These are phyloP conservation scores for Boulengeromyrus knoepffleri DNA, from an alignment of 2,113 vertebrate genomes.

Conservation along the genomic window DNA sequence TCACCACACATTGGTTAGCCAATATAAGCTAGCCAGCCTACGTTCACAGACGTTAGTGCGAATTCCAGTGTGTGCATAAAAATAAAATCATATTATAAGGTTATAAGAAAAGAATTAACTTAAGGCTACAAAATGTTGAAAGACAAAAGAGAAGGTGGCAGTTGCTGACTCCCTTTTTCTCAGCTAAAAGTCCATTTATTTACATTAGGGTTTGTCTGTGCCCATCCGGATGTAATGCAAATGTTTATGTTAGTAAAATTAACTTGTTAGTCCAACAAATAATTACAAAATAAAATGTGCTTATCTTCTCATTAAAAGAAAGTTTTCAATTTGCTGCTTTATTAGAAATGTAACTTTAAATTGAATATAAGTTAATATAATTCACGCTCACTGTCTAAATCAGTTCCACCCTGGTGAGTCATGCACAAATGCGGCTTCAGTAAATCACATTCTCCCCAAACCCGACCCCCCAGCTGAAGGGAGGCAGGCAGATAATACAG, in stretches of 20 bases:
- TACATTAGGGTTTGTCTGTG: neutral
- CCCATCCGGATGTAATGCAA: neutral
- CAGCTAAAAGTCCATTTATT: neutral
- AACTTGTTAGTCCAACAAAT: neutral
- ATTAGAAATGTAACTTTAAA: neutral
- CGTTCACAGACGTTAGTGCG: neutral
- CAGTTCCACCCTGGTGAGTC: neutral
- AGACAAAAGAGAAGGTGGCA: neutral
- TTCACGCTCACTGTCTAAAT: neutral
- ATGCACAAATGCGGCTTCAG: neutral
- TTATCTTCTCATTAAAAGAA: neutral
- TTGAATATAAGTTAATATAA: neutral
- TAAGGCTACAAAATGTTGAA: neutral
- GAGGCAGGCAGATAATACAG: neutral
- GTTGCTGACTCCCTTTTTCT: neutral
- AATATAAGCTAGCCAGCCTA: neutral
- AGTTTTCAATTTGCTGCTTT: neutral
- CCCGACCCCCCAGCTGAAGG: neutral
- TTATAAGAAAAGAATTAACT: neutral
- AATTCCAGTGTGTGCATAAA: neutral
- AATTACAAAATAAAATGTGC: neutral
- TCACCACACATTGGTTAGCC: neutral
- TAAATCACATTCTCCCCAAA: neutral
- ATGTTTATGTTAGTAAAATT: neutral
- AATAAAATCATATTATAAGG: neutral